These are phyloP conservation scores for Patella pellucida DNA, from an alignment of 2,888 invertebrate species.

Conservation along the genomic window DNA sequence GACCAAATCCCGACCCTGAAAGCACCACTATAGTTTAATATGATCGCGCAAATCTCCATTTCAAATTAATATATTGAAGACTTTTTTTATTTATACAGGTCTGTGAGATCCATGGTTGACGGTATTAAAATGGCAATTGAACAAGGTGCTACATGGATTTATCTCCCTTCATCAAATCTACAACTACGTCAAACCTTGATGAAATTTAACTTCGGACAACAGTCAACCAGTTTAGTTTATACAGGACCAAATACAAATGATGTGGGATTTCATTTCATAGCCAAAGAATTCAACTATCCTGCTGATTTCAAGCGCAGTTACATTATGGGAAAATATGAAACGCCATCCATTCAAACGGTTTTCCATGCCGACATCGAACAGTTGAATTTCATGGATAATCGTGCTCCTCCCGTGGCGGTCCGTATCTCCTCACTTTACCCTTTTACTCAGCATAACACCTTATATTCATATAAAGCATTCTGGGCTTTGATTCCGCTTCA, in stretches of 20 bases:
- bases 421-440: neutral
- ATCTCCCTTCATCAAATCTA: neutral
- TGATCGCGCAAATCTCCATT: too few species aligned
- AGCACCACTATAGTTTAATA: too few species aligned
- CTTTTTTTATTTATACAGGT: neutral
- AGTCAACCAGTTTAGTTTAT: neutral
- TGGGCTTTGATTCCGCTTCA: constrained; percentile 8
- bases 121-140: neutral
- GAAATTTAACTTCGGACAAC: neutral
- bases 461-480: neutral
- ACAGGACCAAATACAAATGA: neutral
- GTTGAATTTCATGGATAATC: neutral
- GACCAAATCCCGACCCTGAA: too few species aligned
- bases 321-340: neutral
- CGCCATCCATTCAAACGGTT: neutral
- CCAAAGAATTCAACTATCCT: neutral
- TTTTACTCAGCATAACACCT: neutral
- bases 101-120: neutral
- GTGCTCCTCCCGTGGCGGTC: neutral
- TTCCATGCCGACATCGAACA: neutral
- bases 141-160: neutral
- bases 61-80: too few species aligned
- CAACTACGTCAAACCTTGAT: neutral
- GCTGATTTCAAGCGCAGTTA: neutral
- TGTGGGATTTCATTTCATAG: neutral